phyloP scores from a whole-genome alignment of 2,888 invertebrate species.

The Parochlus steinenii region DNA sequence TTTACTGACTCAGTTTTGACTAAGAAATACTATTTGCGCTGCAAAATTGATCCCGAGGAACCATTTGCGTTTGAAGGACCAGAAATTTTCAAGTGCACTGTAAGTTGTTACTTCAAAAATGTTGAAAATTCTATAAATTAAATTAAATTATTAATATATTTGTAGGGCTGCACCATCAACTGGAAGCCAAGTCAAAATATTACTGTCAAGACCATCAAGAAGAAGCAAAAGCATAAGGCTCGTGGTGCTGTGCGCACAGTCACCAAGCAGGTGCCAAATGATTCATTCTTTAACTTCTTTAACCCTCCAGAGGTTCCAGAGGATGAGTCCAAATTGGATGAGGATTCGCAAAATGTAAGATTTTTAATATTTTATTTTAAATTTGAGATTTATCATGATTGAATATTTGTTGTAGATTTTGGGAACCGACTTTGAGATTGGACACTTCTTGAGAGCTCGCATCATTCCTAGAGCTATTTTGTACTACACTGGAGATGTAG shows the following conservation, averaged over 20 bases:
- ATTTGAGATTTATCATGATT: not conserved
- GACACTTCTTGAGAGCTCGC: constrained; percentile 92
- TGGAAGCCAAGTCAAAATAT: constrained; percentile 98
- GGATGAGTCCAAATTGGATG: constrained; percentile 71
- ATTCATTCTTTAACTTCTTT: constrained; percentile 99
- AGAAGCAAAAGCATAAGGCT: constrained; percentile 98
- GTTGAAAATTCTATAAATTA: not conserved
- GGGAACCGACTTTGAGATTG: constrained; percentile 94
- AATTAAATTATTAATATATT: constrained; percentile 11
- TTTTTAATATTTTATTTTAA: too few species aligned
- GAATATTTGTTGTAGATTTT: constrained; percentile 41
- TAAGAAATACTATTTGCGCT: constrained; percentile 88
- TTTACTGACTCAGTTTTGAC: constrained; percentile 71
- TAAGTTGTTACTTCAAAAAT: constrained; percentile 2
- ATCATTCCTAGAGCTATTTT: constrained; percentile 94
- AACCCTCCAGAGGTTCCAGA: constrained; percentile 78
- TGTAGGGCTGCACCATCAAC: constrained; percentile 76
- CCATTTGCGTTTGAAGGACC: constrained; percentile 93
- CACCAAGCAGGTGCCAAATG: constrained; percentile 86
- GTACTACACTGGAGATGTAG: constrained; percentile 83
- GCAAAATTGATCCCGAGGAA: constrained; percentile 73
- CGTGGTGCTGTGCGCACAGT: constrained; percentile 86
- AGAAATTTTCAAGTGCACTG: constrained; percentile 34
- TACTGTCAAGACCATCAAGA: constrained; percentile 88
- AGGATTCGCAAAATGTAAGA: constrained; percentile 50